These are phyloP conservation scores for Dicentrarchus labrax DNA, from an alignment of 2,113 vertebrate genomes.

Conservation along the genomic window DNA sequence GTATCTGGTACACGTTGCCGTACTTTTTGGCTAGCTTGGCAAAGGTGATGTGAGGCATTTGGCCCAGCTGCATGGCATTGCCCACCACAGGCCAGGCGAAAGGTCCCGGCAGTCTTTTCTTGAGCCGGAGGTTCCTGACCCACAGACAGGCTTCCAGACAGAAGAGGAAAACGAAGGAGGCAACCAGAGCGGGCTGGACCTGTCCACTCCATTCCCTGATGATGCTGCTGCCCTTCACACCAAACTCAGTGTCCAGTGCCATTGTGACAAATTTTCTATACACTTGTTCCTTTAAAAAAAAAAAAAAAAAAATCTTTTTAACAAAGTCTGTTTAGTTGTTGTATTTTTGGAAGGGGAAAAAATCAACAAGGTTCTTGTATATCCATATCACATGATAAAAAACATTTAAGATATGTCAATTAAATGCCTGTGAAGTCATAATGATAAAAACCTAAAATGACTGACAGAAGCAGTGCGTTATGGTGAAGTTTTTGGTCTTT, in stretches of 20 bases:
- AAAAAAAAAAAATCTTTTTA: slow-evolving; percentile 21
- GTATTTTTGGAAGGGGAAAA: not conserved
- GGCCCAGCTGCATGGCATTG: slow-evolving; percentile 89
- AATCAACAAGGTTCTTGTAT: slow-evolving; percentile 23
- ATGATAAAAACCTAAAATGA: not conserved
- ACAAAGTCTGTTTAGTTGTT: slow-evolving; percentile 36
- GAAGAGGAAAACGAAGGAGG: slow-evolving; percentile 80
- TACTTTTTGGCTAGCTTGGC: slow-evolving; percentile 83
- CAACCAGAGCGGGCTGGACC: slow-evolving; percentile 80
- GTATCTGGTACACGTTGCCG: slow-evolving; percentile 87
- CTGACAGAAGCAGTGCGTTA: slow-evolving; percentile 8
- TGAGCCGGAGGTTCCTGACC: slow-evolving; percentile 74
- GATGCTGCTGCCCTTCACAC: slow-evolving; percentile 81
- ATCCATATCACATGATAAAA: slow-evolving; percentile 52
- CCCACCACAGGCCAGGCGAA: slow-evolving; percentile 88
- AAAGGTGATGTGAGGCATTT: slow-evolving; percentile 88
- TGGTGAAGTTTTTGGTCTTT: slow-evolving; percentile 34
- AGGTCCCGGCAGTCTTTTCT: slow-evolving; percentile 84
- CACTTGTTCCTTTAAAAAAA: slow-evolving; percentile 38
- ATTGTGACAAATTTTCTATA: slow-evolving; percentile 60
- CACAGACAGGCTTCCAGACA: slow-evolving; percentile 84
- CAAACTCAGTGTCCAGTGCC: slow-evolving; percentile 81
- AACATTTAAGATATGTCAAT: slow-evolving; percentile 33
- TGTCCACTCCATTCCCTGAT: slow-evolving; percentile 83
- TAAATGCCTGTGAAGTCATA: slow-evolving; percentile 42